phyloP scores from a whole-genome alignment of 2,113 vertebrate genomes.

The Coregonus clupeaformis region DNA sequence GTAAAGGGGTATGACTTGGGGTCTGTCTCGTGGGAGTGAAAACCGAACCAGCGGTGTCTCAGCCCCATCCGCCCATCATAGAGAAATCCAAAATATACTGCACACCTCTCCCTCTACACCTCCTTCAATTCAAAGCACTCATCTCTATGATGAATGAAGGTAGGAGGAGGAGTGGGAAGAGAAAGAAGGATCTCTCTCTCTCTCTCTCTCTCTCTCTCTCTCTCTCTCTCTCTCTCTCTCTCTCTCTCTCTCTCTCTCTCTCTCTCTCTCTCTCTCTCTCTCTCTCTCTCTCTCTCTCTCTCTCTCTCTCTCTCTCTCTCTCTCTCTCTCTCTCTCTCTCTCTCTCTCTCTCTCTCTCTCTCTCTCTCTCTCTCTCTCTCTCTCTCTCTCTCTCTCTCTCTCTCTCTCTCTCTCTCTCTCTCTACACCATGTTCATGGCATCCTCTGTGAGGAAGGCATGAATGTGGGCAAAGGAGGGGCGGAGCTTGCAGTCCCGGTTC shows the following conservation, averaged over 20 bases:
- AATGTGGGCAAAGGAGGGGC: conserved; percentile 83
- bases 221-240: background rate
- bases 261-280: conserved; percentile 6
- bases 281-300: background rate
- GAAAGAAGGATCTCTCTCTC: too few relatives aligned
- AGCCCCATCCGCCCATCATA: conserved; percentile 49
- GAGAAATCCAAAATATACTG: conserved; percentile 47
- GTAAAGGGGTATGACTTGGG: conserved; percentile 20
- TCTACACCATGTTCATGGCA: conserved; percentile 84
- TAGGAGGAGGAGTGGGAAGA: background rate
- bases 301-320: conserved; percentile 9
- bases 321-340: conserved; percentile 1
- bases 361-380: background rate
- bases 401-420: background rate
- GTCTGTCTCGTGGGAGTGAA: conserved; percentile 34
- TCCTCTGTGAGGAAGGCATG: conserved; percentile 86
- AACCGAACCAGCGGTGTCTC: conserved; percentile 75
- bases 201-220: conserved; percentile 1
- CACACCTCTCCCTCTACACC: conserved; percentile 35
- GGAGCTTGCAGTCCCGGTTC: conserved; percentile 88
- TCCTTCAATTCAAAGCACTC: conserved; percentile 21
- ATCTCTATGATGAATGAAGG: conserved; percentile 18
- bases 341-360: conserved; percentile 7
- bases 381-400: conserved; percentile 6
- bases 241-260: conserved; percentile 3